Evolutionary conservation across 2,113 vertebrate genomes (phyloP), one percentile per base, ranked within the genome.

Genomic region (Cyprinodon variegatus): DNA sequence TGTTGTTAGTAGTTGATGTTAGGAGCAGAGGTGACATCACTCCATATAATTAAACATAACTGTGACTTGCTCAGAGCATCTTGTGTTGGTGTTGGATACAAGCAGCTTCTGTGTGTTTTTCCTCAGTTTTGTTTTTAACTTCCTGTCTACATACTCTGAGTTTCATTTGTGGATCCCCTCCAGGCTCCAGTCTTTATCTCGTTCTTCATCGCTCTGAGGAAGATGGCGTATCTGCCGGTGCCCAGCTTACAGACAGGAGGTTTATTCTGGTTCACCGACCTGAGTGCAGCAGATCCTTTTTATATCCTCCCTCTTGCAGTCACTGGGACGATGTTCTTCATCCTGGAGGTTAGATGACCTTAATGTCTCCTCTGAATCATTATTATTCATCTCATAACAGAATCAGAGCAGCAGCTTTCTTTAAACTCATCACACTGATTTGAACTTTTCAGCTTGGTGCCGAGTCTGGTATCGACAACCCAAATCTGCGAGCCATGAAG

Each of bases 191-290:
- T 97, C 83, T 98, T 98, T 83, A 80, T 98, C 85, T 98, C 96
- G 2, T 97, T 97, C 93, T 98, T 97, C 93, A 92, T 97, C n/a
- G 96, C 95, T 0, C 87, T 98, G 87, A 94, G 96, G 78, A 95
- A 97, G 87, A 97, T 98, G 96, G 89, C 96, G 0, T 93, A 95
- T 38, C 93, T 96, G 69, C 96, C 96, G 0, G 96, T 97, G 76
- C 96, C 96, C 76, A 96, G 96, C 91, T 15, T 98, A 77, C 95
- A 96, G 90, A 95, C 89, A 0, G 96, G 96, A 6, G 96, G 96
- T 3, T 3, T 91, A 11, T 92, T 94, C 79, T 98, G 96, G 96
- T 97, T 98, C 84, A 43, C 81, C 5, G 95, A 98, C 76, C 93
- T 98, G 68, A 95, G 95, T 0, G 70, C 82, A 0, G 88, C 94